These are phyloP conservation scores for Heliconius eleuchia DNA, from an alignment of 1,140 invertebrate species.

Conservation along the genomic window DNA sequence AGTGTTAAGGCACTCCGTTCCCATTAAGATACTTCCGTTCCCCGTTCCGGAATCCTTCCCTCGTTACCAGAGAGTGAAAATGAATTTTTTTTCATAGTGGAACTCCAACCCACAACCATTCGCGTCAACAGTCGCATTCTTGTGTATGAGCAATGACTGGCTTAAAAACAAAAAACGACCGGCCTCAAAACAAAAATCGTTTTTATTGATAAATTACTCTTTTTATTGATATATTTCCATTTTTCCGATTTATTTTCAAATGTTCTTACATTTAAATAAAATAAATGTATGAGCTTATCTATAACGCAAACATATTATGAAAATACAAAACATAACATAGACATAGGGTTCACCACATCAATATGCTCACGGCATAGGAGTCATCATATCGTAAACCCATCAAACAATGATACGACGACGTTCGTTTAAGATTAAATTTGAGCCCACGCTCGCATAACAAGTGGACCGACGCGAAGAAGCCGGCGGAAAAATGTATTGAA, in stretches of 20 bases:
- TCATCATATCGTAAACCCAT: conserved; percentile 54
- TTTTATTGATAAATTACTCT: too few species aligned
- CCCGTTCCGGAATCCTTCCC: too few species aligned
- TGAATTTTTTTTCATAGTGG: background rate
- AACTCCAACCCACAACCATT: too few species aligned
- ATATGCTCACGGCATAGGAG: conserved; percentile 32
- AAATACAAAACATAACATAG: background rate
- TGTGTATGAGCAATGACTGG: too few species aligned
- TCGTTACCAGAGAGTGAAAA: background rate
- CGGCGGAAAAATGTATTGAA: conserved; percentile 20
- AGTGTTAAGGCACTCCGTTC: too few species aligned
- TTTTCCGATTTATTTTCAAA: background rate
- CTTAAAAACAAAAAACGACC: too few species aligned
- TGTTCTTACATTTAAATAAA: background rate
- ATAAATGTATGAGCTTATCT: background rate
- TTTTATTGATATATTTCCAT: background rate
- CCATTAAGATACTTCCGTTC: too few species aligned
- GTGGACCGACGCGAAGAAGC: conserved; percentile 12
- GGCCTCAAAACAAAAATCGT: too few species aligned
- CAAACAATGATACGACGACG: conserved; percentile 51
- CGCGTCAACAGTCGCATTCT: too few species aligned
- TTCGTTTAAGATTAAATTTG: conserved; percentile 57
- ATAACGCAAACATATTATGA: background rate
- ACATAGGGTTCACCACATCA: conserved; percentile 10
- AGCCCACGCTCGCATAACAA: conserved; percentile 59